Base-by-base conservation (phyloP, 2,888 invertebrate genomes). In the Sinodicranocentrus sp. region DNA sequence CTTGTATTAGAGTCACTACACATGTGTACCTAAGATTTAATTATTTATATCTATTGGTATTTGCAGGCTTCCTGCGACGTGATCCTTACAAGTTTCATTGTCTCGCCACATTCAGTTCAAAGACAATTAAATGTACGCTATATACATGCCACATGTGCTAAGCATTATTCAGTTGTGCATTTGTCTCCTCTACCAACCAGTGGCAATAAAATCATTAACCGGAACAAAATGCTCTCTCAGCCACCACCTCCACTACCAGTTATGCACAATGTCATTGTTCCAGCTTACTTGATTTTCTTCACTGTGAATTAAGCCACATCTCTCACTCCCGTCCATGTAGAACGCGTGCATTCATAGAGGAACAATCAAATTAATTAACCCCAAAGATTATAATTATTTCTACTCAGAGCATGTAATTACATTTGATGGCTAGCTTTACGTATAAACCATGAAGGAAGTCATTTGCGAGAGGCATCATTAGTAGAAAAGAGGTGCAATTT, bases 331-430 rank as follows among this genome's bases (percentile, higher is more conserved):
- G 33, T 21, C 68, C 48, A 54, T 76, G 63, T 70, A 65, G 8
- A 19, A n/a, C 61, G 61, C 71, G 68, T 28, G 71, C 73, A 80
- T 77, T 80, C 82, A 85, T 67, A 65, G 57, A 82, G 80, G 78
- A 84, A 84, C 84, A 85, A 85, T 85, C 83, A 85, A 85, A 84
- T 85, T 85, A 85, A 84, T 85, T 83, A 85, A 84, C 84, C 85
- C 82, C 80, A 84, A 85, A 85, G 85, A 85, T 85, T 77, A 84
- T 84, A 85, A 85, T 84, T 85, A 85, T 85, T 85, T 84, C 77
- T 73, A 65, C 77, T 80, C 83, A 85, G 80, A 84, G 80, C 82
- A 83, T 79, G 84, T 85, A 85, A 85, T 85, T 85, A 85, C 84
- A 84, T 76, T 77, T 77, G 77, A 77, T 70, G 65, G 63, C 72